Base-by-base conservation (phyloP, 2,888 invertebrate genomes). In the Tuta absoluta region DNA sequence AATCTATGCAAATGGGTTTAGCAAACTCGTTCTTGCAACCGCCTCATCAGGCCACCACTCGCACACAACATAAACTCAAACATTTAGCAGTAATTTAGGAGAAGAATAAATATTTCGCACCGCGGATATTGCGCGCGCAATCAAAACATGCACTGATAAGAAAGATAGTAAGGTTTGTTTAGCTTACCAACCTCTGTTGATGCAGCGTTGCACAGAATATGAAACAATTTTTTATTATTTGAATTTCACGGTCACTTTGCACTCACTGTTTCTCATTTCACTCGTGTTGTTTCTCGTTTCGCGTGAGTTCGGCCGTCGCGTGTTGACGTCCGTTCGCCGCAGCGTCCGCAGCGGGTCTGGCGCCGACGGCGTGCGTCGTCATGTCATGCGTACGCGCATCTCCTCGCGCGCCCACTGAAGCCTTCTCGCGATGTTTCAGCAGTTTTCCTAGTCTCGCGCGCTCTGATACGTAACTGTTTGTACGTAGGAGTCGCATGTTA, bases 281-380 rank as follows among this genome's bases (percentile, higher is more conserved):
- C 84, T 75, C 71, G 45, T 19, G 33, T 17, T 68, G 68, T 65
- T 66, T 67, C 71, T 60, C 64, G 67, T 58, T 61, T n/a, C 33
- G 63, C 69, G 72, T 72, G 74, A 74, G 72, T 73, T 69, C 68
- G 68, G 66, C 72, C 75, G 77, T 68, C 66, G 33, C 56, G 56
- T 71, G 67, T 78, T 82, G 86, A 86, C 84, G 89, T 88, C 87
- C 82, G 88, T 75, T 71, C 79, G 82, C 80, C 85, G 84, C 90
- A 90, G 89, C 90, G 86, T 90, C 89, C 86, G 82, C 82, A 76
- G 79, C 84, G 82, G 83, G 78, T 87, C 78, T 90, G 89, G 72
- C 78, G 76, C 66, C 71, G 73, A 72, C 69, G 67, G 70, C 73
- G 80, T 78, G 45, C 87, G 82, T 85, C 81, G 79, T n/a, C n/a